Conservation (phyloP, 2,888 invertebrate species). For the Lutraria lutraria region DNA sequence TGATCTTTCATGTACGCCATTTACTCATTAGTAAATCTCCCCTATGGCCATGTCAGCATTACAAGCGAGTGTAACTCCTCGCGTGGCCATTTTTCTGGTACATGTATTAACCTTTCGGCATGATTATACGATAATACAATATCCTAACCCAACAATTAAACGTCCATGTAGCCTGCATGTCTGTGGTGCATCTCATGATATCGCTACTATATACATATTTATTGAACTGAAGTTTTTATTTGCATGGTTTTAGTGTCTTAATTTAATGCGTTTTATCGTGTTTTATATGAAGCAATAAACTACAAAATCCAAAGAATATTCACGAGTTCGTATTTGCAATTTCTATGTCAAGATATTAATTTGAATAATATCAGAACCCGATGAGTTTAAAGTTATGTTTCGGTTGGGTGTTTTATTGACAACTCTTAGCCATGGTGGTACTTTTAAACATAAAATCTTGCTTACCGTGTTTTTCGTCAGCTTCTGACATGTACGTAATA, state of each 20-base stretch:
- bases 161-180: neutral
- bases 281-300: neutral
- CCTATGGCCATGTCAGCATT: no score
- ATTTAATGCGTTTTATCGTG: neutral
- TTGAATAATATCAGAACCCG: no score
- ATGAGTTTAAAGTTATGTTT: no score
- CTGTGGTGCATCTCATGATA: neutral
- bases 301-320: neutral
- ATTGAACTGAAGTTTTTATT: conserved; percentile 13
- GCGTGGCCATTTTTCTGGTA: no score
- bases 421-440: neutral
- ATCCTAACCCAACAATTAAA: no score
- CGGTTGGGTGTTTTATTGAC: no score
- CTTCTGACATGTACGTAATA: neutral
- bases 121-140: no score
- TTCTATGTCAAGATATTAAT: neutral
- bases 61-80: no score
- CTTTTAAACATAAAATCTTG: neutral
- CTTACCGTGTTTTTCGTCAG: neutral
- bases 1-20: no score
- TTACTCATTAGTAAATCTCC: no score
- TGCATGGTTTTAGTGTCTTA: neutral
- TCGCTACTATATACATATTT: neutral
- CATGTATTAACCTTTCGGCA: no score
- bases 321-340: neutral